A percentile compares a stretch with the other conserved stretches of the same genome.
phyloP scores from a whole-genome alignment of 1,140 invertebrate species.

The Dryas iulia region DNA sequence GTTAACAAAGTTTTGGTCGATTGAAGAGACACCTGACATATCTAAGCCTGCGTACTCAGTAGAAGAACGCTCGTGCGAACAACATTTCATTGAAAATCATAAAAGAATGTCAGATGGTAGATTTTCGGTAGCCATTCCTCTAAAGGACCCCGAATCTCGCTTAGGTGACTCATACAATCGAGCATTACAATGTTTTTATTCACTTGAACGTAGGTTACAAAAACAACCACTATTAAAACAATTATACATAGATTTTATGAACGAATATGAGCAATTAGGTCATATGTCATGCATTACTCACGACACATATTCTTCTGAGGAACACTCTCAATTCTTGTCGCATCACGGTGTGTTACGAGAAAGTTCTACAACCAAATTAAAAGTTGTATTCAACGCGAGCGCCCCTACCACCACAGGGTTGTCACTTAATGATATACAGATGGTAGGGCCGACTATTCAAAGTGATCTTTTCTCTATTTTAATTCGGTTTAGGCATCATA shows the following conservation, averaged over 20 bases:
- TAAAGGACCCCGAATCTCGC: conserved; percentile 15
- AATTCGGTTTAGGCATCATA: conserved; percentile 17
- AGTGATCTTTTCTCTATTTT: conserved; percentile 18
- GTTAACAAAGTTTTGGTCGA: conserved; percentile 15
- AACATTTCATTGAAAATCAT: conserved; percentile 32
- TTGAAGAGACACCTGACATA: conserved; percentile 11
- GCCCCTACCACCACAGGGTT: not conserved
- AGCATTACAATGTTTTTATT: conserved; percentile 28
- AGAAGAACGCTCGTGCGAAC: conserved; percentile 32
- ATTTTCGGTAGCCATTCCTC: conserved; percentile 37
- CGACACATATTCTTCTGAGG: not conserved
- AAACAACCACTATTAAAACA: not conserved
- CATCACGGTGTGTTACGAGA: conserved; percentile 13
- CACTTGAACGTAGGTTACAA: conserved; percentile 24
- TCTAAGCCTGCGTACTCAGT: conserved; percentile 11
- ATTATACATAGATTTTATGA: conserved; percentile 7
- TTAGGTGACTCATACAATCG: conserved; percentile 30
- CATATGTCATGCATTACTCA: conserved; percentile 3
- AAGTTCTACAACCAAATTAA: conserved; percentile 20
- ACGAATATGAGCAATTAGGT: conserved; percentile 9
- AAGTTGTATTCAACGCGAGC: too few species aligned
- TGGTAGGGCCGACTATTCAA: conserved; percentile 20
- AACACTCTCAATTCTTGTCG: conserved; percentile 5
- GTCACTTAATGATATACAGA: conserved; percentile 22
- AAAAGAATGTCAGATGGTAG: conserved; percentile 25